Evolutionary conservation across 2,113 vertebrate species (phyloP).

Genomic region (Morone chrysops): DNA sequence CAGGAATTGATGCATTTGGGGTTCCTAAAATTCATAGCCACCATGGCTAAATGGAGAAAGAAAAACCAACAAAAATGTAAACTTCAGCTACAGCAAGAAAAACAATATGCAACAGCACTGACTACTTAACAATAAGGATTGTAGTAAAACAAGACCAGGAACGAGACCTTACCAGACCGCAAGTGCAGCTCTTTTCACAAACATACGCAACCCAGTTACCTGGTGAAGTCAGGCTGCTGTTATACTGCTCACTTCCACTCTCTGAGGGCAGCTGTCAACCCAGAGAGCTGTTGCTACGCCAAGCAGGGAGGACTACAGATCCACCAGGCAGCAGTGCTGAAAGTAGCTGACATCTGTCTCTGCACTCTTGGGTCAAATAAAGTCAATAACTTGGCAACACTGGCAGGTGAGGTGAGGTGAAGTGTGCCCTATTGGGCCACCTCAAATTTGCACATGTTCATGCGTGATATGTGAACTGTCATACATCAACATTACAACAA

Average conservation of each 20-base stretch:
- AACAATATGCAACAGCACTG: background rate
- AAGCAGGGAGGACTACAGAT: background rate
- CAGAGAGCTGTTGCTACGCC: background rate
- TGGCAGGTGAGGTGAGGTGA: background rate
- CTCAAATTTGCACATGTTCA: background rate
- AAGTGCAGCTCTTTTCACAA: background rate
- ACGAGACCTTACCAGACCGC: background rate
- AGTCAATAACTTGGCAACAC: background rate
- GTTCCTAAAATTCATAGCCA: conserved; percentile 1
- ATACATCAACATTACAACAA: background rate
- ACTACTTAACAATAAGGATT: background rate
- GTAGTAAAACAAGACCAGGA: background rate
- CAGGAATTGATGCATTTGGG: background rate
- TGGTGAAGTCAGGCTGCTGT: background rate
- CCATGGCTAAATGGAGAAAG: background rate
- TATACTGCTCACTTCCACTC: background rate
- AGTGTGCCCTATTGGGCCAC: background rate
- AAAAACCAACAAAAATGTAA: background rate
- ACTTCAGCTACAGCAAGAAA: background rate
- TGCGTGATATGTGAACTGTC: background rate
- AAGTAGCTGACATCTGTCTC: background rate
- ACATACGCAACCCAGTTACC: no score
- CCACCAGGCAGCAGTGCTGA: background rate
- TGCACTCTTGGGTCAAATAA: background rate
- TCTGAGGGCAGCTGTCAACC: background rate